Evolutionary conservation across 2,888 invertebrate genomes (phyloP).

Genomic region (Oscheius sp.): DNA sequence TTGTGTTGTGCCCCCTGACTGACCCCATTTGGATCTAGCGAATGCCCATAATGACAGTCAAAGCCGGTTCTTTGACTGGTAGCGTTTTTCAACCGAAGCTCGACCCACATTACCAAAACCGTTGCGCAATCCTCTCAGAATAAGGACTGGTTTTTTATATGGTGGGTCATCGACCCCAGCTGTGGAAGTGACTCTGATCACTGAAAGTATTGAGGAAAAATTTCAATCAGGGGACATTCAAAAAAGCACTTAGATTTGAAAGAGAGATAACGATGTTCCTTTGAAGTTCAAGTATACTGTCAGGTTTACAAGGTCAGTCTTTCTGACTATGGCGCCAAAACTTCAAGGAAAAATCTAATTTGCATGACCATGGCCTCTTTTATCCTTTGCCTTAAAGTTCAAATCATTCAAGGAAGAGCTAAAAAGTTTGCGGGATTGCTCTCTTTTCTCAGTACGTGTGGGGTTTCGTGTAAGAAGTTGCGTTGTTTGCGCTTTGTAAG

Average conservation of each 20-base stretch:
- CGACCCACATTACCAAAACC: slow-evolving; percentile 30
- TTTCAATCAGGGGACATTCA: no score
- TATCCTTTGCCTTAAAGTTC: no score
- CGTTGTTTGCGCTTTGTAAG: slow-evolving; percentile 21
- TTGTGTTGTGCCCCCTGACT: slow-evolving; percentile 21
- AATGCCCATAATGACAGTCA: slow-evolving; percentile 21
- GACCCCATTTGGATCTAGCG: slow-evolving; percentile 22
- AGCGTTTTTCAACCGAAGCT: slow-evolving; percentile 25
- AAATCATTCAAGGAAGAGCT: neutral
- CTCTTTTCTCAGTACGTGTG: slow-evolving; percentile 13
- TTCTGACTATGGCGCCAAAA: no score
- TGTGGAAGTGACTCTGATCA: neutral
- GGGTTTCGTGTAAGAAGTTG: slow-evolving; percentile 8
- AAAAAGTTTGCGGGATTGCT: neutral
- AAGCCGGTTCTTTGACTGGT: slow-evolving; percentile 10
- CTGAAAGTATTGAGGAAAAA: no score
- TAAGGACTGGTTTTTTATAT: slow-evolving; percentile 21
- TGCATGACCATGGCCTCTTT: no score
- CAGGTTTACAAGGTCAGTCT: no score
- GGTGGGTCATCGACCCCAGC: slow-evolving; percentile 21
- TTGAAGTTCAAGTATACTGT: no score
- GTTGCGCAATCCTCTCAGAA: slow-evolving; percentile 24
- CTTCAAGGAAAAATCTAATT: no score
- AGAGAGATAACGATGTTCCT: no score
- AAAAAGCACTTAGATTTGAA: no score